A percentile compares a stretch with the other conserved stretches of the same genome.
Evolutionary conservation across 1,140 invertebrate genomes (phyloP).

Genomic region (Holotrichia oblita): DNA sequence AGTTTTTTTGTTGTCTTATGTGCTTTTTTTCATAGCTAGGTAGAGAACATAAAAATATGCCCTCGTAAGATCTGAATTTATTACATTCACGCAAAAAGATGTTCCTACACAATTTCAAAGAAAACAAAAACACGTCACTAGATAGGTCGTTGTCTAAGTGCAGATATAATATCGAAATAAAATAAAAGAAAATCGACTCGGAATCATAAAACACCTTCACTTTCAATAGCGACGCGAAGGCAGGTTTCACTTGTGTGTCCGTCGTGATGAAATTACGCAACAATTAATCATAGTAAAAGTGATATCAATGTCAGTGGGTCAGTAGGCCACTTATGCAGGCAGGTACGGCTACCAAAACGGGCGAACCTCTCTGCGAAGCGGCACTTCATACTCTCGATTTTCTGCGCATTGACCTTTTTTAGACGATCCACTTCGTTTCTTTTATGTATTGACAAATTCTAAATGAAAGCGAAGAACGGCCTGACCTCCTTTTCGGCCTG

Average conservation of each 20-base stretch:
- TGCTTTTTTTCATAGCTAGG: no score
- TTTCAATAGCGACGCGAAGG: neutral
- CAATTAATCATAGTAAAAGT: conserved; percentile 36
- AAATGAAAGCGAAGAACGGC: conserved; percentile 31
- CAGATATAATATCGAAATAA: neutral
- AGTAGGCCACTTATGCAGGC: conserved; percentile 39
- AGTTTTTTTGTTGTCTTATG: no score
- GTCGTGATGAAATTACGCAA: conserved; percentile 21
- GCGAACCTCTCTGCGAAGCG: neutral
- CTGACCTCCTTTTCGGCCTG: neutral
- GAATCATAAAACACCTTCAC: conserved; percentile 24
- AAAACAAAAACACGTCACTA: no score
- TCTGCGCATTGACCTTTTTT: conserved; percentile 33
- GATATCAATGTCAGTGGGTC: conserved; percentile 41
- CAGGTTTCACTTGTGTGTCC: conserved; percentile 17
- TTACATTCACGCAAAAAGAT: no score
- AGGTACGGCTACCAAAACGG: conserved; percentile 8
- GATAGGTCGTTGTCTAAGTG: no score
- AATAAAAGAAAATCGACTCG: conserved; percentile 16
- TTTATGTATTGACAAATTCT: conserved; percentile 25
- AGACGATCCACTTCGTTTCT: conserved; percentile 12
- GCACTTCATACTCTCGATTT: neutral
- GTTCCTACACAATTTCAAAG: no score
- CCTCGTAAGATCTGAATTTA: no score
- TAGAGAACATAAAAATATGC: no score